Base-by-base conservation (phyloP, 1,140 invertebrate species). In the Eumaeus atala region DNA sequence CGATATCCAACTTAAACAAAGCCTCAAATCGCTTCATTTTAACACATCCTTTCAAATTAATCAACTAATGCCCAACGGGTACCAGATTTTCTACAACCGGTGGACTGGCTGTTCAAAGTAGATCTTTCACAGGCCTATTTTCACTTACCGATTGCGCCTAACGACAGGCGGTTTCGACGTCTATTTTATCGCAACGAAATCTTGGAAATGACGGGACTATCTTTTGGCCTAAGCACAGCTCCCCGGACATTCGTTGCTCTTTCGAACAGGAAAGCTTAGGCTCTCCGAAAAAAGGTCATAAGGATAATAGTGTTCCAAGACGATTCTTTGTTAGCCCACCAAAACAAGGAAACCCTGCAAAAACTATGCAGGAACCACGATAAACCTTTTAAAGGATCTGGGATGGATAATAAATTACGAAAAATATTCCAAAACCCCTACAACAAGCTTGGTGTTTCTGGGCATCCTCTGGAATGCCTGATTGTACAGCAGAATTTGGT, bases 401-500 rank as follows among this genome's bases (percentile, higher is more conserved):
- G 70, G 64, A 7, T 61, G 50, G 54, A 33, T 33, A 17, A 36
- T 61, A 51, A 61, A 61, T 12, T 17, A 49, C 17, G 14, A 53
- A 21, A 56, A 61, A 42, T 49, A 40, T 1, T 16, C 56, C 9
- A 9, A 40, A 3, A 34, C 0, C 1, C 54, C 59, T 9, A 40
- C 52, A 53, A 56, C 52, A 14, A 28, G 21, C 34, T 17, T 61
- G 0, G 47, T 12, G 12, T 74, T 60, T 53, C 48, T 72, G 48
- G 61, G 79, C 11, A 54, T 70, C 10, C 6, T 34, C 1, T 73
- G 62, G 74, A 38, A 59, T 51, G 8, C 0, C 28, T 75, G n/a
- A 61, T 62, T 53, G 58, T 66, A 7, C 9, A 66, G 0, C 68
- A 75, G 34, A 65, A 58, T 11, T 12, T 77, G 14, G 49, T 63